Evolutionary conservation across 1,140 invertebrate species (phyloP).

Genomic region (Apis laboriosa): DNA sequence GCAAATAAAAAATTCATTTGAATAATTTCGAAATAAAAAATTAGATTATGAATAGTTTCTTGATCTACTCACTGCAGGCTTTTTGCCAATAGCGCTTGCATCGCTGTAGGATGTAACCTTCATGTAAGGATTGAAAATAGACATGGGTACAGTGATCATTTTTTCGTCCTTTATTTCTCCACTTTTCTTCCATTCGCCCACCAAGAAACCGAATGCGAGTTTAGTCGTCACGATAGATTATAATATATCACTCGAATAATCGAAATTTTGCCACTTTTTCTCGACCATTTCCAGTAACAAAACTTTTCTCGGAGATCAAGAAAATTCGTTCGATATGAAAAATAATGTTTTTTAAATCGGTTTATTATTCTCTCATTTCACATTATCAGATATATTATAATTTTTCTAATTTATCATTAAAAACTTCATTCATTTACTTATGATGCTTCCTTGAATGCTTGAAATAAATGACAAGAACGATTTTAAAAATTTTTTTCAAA

Average conservation of each 20-base stretch:
- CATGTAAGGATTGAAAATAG: slow-evolving; percentile 75
- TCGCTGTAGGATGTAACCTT: slow-evolving; percentile 77
- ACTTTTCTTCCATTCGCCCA: slow-evolving; percentile 13
- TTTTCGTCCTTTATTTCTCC: slow-evolving; percentile 37
- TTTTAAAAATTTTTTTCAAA: too few species aligned
- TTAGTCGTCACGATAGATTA: not conserved
- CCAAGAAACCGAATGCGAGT: not conserved
- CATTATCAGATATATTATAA: not conserved
- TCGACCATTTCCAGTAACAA: not conserved
- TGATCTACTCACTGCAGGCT: slow-evolving; percentile 70
- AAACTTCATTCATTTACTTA: not conserved
- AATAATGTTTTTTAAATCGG: not conserved
- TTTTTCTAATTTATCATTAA: not conserved
- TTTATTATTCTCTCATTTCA: not conserved
- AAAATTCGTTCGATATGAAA: not conserved
- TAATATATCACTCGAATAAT: not conserved
- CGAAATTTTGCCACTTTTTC: not conserved
- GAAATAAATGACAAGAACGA: too few species aligned
- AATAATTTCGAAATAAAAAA: slow-evolving; percentile 12
- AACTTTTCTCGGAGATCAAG: not conserved
- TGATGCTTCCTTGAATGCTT: not conserved
- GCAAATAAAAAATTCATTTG: not conserved
- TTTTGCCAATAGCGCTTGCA: slow-evolving; percentile 74
- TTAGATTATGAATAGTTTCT: slow-evolving; percentile 20
- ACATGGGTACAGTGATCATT: slow-evolving; percentile 79